These are phyloP conservation scores for Aphis craccivora DNA, from an alignment of 1,140 invertebrate species.

Conservation along the genomic window DNA sequence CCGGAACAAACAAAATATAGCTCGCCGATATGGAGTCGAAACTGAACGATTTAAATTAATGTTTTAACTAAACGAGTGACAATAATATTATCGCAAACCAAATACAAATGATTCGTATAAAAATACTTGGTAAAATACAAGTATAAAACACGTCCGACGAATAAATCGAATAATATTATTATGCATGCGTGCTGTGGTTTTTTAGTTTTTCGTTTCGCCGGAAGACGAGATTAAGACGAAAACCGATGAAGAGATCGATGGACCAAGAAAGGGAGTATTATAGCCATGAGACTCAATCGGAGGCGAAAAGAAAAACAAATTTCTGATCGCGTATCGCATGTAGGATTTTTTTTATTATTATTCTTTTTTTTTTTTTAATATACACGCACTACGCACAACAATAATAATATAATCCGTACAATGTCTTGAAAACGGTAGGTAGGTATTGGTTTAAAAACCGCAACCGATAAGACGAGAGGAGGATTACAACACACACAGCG, in stretches of 20 bases:
- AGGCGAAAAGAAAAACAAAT: conserved; percentile 41
- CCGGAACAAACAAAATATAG: neutral
- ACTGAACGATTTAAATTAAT: neutral
- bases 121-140: neutral
- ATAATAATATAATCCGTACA: conserved; percentile 7
- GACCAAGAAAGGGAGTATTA: neutral
- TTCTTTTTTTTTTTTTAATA: conserved; percentile 25
- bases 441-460: conserved; percentile 58
- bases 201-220: neutral
- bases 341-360: conserved; percentile 15
- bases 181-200: neutral
- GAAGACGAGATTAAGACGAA: no score
- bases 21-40: neutral
- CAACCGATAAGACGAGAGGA: conserved; percentile 51
- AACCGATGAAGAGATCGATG: neutral
- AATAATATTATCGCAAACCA: neutral
- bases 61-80: neutral
- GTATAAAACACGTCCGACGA: neutral
- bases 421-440: conserved; percentile 8
- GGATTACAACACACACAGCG: neutral
- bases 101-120: neutral
- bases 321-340: conserved; percentile 13
- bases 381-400: neutral
- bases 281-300: neutral
- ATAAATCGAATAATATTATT: no score